These are phyloP conservation scores for Meteorus sp. DNA, from an alignment of 1,140 invertebrate species.

Conservation along the genomic window DNA sequence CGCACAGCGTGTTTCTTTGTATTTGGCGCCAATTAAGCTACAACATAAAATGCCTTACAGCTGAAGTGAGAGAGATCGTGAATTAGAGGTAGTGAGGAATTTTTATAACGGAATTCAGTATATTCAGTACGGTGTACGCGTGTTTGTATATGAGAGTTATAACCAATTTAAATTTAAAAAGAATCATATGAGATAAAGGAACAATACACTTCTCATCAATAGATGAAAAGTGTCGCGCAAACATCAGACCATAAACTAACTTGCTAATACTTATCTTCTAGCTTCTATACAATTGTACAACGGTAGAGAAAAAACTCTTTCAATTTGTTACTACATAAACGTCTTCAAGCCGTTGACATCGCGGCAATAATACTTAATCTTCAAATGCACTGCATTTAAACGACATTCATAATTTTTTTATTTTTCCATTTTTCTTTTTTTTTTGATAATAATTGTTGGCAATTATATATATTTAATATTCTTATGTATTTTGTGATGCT, in stretches of 20 bases:
- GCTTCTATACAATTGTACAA: conserved; percentile 58
- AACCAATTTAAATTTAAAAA: neutral
- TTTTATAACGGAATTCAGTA: neutral
- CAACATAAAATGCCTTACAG: neutral
- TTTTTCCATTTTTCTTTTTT: no score
- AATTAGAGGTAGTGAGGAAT: neutral
- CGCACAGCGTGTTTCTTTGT: neutral
- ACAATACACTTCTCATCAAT: neutral
- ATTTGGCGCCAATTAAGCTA: neutral
- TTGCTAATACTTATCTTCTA: conserved; percentile 46
- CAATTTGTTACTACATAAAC: conserved; percentile 42
- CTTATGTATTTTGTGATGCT: conserved; percentile 24
- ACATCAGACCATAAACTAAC: conserved; percentile 58
- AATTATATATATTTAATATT: conserved; percentile 4
- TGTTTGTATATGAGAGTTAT: neutral
- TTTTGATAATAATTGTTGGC: neutral
- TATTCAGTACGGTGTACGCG: neutral
- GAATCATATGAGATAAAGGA: conserved; percentile 6
- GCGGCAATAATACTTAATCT: conserved; percentile 38
- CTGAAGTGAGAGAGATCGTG: neutral
- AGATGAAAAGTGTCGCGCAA: neutral
- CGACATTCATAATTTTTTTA: conserved; percentile 17
- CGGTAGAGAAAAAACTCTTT: conserved; percentile 32
- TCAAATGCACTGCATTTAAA: conserved; percentile 31
- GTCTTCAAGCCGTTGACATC: conserved; percentile 19